These are phyloP conservation scores for Lochmaea capreae DNA, from an alignment of 2,888 invertebrate species.

Conservation along the genomic window DNA sequence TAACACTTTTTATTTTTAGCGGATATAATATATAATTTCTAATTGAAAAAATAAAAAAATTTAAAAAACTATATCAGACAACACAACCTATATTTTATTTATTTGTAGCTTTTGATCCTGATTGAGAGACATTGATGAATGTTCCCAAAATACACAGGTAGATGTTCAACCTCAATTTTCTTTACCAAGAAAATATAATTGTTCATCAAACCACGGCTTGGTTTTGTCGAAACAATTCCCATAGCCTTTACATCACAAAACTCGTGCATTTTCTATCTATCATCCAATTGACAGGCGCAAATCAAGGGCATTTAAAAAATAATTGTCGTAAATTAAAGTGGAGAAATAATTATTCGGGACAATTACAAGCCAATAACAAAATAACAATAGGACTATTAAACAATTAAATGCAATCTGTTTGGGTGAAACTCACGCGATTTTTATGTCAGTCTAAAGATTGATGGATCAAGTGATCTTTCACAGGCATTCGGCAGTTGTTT, in stretches of 20 bases:
- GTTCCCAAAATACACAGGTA: conserved; percentile 27
- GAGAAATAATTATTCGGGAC: conserved; percentile 54
- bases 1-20: no score
- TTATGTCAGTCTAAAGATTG: conserved; percentile 60
- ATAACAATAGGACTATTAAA: conserved; percentile 63
- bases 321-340: conserved; percentile 56
- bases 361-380: conserved; percentile 59
- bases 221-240: conserved; percentile 36
- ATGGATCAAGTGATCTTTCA: conserved; percentile 56
- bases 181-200: conserved; percentile 36
- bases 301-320: conserved; percentile 59
- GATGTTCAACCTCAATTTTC: conserved; percentile 22
- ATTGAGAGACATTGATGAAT: conserved; percentile 30
- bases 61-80: not conserved
- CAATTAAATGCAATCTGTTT: conserved; percentile 63
- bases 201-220: conserved; percentile 17
- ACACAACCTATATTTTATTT: conserved; percentile 14
- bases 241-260: conserved; percentile 26
- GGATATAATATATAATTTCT: no score
- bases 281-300: conserved; percentile 62
- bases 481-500: conserved; percentile 45
- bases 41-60: not conserved
- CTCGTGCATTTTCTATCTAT: conserved; percentile 59
- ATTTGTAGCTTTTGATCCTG: conserved; percentile 13
- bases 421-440: conserved; percentile 62